Conservation (phyloP, 2,113 vertebrate species). For the Chelonoidis abingdonii region DNA sequence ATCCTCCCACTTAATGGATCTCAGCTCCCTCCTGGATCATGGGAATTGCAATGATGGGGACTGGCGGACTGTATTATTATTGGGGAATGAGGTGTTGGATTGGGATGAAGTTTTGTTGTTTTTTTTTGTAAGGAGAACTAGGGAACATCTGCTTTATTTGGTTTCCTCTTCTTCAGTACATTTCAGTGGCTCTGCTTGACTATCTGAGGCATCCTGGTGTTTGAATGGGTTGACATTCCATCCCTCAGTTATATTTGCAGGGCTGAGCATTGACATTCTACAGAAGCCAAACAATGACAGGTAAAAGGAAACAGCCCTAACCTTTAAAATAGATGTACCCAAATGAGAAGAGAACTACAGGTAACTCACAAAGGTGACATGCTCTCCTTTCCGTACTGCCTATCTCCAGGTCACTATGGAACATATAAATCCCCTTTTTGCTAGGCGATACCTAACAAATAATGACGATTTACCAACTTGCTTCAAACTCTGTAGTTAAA, state of each 20-base stretch:
- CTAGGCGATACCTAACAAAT: background rate
- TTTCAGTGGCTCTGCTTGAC: accelerated
- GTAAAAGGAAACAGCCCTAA: background rate
- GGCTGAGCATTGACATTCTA: background rate
- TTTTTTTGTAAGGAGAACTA: background rate
- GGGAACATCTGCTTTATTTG: background rate
- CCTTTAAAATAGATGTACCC: background rate
- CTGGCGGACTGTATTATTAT: background rate
- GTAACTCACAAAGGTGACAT: background rate
- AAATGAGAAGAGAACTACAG: background rate
- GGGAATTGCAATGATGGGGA: background rate
- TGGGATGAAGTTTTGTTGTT: accelerated
- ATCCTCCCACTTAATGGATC: background rate
- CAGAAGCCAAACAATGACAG: background rate
- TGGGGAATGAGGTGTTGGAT: background rate
- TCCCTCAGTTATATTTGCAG: background rate
- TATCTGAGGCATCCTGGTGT: background rate
- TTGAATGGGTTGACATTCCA: background rate
- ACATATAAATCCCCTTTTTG: background rate
- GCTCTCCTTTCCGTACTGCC: background rate
- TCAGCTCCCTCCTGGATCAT: background rate
- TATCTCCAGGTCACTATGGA: background rate
- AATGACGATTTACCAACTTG: background rate
- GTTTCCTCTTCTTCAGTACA: background rate
- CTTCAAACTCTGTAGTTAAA: background rate